phyloP scores from a whole-genome alignment of 2,113 vertebrate genomes.

The Rousettus leschenaultii region DNA sequence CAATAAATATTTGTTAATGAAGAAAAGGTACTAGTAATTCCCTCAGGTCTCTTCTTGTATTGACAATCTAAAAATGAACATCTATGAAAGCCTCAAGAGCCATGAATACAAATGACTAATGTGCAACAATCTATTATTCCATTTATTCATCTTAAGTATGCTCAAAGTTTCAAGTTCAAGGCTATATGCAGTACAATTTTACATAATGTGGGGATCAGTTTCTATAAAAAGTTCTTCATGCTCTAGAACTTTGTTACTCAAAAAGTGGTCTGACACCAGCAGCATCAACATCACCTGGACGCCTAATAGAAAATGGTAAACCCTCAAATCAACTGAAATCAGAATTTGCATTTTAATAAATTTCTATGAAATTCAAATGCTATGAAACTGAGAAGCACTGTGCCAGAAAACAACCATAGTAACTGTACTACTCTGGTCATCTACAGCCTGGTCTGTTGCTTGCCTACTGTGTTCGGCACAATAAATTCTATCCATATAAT shows the following conservation, averaged over 20 bases:
- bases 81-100: background rate
- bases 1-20: background rate
- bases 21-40: background rate
- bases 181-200: background rate
- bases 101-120: background rate
- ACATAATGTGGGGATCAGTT: background rate
- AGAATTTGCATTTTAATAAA: conserved; percentile 14
- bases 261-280: background rate
- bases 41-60: background rate
- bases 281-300: background rate
- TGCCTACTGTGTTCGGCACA: background rate
- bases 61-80: background rate
- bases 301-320: background rate
- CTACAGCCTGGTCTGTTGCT: background rate
- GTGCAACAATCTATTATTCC: background rate
- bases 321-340: background rate
- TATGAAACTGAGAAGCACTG: background rate
- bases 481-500: background rate
- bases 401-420: background rate
- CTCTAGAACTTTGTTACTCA: background rate
- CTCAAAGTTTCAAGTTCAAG: background rate
- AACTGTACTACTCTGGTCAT: background rate
- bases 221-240: background rate
- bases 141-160: background rate
- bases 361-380: background rate